phyloP scores from a whole-genome alignment of 2,113 vertebrate species.

The Heloderma charlesbogerti region DNA sequence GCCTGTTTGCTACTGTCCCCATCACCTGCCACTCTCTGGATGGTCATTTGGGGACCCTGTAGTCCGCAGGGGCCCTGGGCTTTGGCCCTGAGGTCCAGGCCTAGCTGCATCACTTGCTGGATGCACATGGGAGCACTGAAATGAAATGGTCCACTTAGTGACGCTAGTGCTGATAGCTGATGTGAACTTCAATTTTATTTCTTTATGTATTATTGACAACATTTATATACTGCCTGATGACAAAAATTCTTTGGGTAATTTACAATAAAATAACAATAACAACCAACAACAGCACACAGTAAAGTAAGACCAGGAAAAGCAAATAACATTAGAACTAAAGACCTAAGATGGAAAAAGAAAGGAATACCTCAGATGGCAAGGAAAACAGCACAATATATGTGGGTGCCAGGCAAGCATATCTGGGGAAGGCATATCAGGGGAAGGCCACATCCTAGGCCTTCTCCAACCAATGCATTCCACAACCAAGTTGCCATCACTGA shows the following conservation, averaged over 20 bases:
- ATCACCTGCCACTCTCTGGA: no score
- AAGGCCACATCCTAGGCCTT: no score
- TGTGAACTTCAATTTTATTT: neutral
- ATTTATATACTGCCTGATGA: neutral
- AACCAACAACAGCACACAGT: neutral
- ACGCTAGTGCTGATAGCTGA: neutral
- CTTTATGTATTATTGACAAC: neutral
- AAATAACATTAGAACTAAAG: neutral
- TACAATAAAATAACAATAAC: neutral
- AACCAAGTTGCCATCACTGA: neutral
- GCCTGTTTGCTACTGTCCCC: no score
- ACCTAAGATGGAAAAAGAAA: neutral
- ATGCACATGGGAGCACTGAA: neutral
- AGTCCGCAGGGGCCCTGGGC: no score
- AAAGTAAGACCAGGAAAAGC: neutral
- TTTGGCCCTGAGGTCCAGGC: no score
- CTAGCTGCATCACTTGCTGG: neutral
- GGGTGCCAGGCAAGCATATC: neutral
- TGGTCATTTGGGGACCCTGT: no score
- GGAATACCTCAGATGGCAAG: neutral
- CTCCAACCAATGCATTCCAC: no score
- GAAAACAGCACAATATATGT: neutral
- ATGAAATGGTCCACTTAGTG: neutral
- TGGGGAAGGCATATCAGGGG: neutral
- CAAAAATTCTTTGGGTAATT: neutral